Evolutionary conservation across 2,113 vertebrate genomes (phyloP).

Genomic region (Anoplopoma fimbria): DNA sequence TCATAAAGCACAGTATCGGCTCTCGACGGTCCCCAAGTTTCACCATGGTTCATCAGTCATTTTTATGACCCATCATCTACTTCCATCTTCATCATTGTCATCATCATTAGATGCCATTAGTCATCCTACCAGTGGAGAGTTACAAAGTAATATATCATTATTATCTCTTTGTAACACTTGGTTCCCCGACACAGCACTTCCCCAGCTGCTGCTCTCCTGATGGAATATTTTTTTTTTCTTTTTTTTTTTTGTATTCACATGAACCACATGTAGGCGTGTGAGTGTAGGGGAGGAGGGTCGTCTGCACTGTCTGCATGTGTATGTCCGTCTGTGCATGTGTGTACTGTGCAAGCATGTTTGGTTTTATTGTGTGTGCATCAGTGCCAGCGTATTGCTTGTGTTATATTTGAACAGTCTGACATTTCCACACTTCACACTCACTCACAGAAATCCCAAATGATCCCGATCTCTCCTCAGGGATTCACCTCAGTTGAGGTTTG

Average conservation of each 20-base stretch:
- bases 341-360: neutral
- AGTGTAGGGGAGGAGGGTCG: neutral
- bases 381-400: neutral
- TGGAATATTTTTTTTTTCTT: conserved; percentile 19
- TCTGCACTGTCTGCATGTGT: neutral
- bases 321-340: neutral
- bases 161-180: conserved; percentile 77
- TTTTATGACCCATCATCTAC: conserved; percentile 78
- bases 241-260: conserved; percentile 19
- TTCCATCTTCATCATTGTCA: conserved; percentile 80
- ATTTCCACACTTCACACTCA: neutral
- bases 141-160: conserved; percentile 78
- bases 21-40: conserved; percentile 54
- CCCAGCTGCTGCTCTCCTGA: conserved; percentile 52
- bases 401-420: conserved; percentile 1
- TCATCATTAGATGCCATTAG: conserved; percentile 80
- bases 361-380: neutral
- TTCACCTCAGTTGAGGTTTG: conserved; percentile 12
- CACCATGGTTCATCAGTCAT: conserved; percentile 73
- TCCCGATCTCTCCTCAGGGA: conserved; percentile 19
- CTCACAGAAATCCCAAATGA: conserved; percentile 15
- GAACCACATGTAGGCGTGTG: conserved; percentile 31
- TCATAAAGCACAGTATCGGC: conserved; percentile 62
- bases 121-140: conserved; percentile 71
- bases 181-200: conserved; percentile 29